A percentile compares a stretch with the other conserved stretches of the same genome.
Evolutionary conservation across 2,888 invertebrate genomes (phyloP).

Genomic region (Gibbula magus): DNA sequence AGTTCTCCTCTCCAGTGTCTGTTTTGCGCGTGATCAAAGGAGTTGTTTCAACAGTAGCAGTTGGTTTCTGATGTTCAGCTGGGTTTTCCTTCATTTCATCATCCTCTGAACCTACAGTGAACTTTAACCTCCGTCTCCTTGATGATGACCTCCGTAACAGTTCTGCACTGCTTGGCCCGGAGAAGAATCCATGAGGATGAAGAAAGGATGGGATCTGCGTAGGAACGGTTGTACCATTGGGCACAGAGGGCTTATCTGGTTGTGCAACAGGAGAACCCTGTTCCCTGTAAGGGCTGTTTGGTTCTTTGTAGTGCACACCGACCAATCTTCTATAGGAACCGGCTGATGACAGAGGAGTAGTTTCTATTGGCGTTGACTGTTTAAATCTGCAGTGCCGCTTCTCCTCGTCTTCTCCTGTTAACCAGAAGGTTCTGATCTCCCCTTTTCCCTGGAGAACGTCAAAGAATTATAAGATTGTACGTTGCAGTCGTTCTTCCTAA

Average conservation of each 20-base stretch:
- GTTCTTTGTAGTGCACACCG: not conserved
- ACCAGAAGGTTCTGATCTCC: constrained; percentile 73
- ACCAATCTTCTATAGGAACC: not conserved
- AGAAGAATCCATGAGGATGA: constrained; percentile 31
- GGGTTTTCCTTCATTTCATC: constrained; percentile 8
- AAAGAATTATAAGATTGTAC: not conserved
- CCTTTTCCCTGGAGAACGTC: constrained; percentile 71
- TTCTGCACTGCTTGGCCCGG: constrained; percentile 45
- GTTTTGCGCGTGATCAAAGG: constrained; percentile 7
- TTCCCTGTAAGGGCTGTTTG: not conserved
- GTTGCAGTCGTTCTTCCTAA: too few species aligned
- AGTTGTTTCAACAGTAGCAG: constrained; percentile 6
- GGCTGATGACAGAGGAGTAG: constrained; percentile 20
- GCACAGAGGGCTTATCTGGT: constrained; percentile 15
- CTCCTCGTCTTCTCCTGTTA: constrained; percentile 67
- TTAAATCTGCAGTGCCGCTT: constrained; percentile 51
- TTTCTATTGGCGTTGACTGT: constrained; percentile 6
- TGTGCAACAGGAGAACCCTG: constrained; percentile 27
- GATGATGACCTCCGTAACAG: constrained; percentile 45
- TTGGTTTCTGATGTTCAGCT: not conserved
- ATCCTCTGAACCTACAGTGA: constrained; percentile 35
- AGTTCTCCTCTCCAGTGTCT: constrained; percentile 17
- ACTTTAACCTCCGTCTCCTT: constrained; percentile 42
- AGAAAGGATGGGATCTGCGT: constrained; percentile 1
- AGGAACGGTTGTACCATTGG: constrained; percentile 10